Evolutionary conservation across 1,140 invertebrate species (phyloP).

Genomic region (Drosophila azteca): DNA sequence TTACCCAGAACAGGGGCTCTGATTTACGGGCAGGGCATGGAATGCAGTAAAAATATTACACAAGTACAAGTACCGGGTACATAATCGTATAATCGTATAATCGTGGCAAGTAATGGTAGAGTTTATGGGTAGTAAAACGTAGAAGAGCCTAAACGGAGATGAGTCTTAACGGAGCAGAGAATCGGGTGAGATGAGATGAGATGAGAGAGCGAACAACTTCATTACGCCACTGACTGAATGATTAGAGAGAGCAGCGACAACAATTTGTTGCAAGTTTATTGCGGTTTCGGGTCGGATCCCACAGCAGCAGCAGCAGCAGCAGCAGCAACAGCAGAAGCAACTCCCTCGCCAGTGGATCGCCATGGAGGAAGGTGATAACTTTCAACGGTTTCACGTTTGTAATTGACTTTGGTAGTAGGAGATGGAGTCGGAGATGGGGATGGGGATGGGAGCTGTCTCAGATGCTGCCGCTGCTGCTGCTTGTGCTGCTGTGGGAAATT

Average conservation of each 20-base stretch:
- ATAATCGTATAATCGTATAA: too few relatives aligned
- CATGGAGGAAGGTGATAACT: slow-evolving; percentile 66
- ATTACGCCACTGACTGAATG: slow-evolving; percentile 41
- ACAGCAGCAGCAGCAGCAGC: slow-evolving; percentile 12
- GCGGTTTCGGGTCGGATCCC: slow-evolving; percentile 47
- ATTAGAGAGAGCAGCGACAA: slow-evolving; percentile 53
- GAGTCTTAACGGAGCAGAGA: too few relatives aligned
- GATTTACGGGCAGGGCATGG: not conserved
- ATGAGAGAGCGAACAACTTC: slow-evolving; percentile 34
- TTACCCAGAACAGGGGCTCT: slow-evolving; percentile 39
- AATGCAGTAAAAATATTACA: slow-evolving; percentile 40
- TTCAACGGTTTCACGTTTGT: slow-evolving; percentile 79
- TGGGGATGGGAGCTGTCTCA: slow-evolving; percentile 8
- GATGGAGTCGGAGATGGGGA: too few relatives aligned
- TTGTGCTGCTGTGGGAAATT: slow-evolving; percentile 71
- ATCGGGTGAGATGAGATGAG: too few relatives aligned
- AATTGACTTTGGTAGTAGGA: slow-evolving; percentile 53
- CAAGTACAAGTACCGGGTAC: slow-evolving; percentile 21
- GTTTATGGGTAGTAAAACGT: slow-evolving; percentile 11
- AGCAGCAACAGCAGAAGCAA: slow-evolving; percentile 9
- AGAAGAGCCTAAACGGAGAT: slow-evolving; percentile 3
- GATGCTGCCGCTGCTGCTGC: slow-evolving; percentile 23
- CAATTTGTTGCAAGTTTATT: slow-evolving; percentile 49
- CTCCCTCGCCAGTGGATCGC: slow-evolving; percentile 23
- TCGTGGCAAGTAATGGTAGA: too few relatives aligned